Evolutionary conservation across 1,140 invertebrate species (phyloP), one percentile per base, ranked within the genome.

Genomic region (Drosophila teissieri): DNA sequence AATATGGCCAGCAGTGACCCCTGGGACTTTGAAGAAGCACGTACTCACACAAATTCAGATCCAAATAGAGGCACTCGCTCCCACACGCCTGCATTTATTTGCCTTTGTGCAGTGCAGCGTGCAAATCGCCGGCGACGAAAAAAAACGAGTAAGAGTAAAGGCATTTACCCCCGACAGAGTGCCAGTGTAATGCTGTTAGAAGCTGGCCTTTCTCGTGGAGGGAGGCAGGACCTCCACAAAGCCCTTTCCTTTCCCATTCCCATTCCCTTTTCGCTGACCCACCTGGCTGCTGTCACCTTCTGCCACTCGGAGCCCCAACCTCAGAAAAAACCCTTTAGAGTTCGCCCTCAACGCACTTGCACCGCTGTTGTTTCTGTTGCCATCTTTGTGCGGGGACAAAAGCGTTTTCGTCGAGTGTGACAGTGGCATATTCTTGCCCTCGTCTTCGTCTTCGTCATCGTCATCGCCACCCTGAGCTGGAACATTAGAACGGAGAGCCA

Each of bases 341-440:
- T 56, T 58, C 42, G 45, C 72, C 63, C 37, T 40, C 60, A 40
- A 49, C 48, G 27, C 48, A 51, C 48, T 51, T 51, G 49, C 36
- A 46, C 40, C 51, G 34, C 24, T 54, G 37, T 62, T 52, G 64
- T 63, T 79, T 44, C 31, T 51, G 60, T 42, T 77, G 77, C 67
- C 61, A 53, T 77, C 78, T 70, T 56, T 77, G 69, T 65, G 68
- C 54, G 51, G 78, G 83, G 58, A 86, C 82, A 86, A 86, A 88
- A 80, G 82, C 78, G 69, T 76, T 84, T 68, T 64, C 62, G 57
- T 75, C 57, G 67, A 79, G 75, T 82, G 78, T 76, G 63, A 65
- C 55, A 82, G 83, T 69, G 68, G 75, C 75, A 79, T 82, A 79
- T 79, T 73, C 46, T 45, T 12, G 19, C 63, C 15, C 12, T 62